Base-by-base conservation (phyloP, 2,113 vertebrate genomes). In the Candoia aspera region DNA sequence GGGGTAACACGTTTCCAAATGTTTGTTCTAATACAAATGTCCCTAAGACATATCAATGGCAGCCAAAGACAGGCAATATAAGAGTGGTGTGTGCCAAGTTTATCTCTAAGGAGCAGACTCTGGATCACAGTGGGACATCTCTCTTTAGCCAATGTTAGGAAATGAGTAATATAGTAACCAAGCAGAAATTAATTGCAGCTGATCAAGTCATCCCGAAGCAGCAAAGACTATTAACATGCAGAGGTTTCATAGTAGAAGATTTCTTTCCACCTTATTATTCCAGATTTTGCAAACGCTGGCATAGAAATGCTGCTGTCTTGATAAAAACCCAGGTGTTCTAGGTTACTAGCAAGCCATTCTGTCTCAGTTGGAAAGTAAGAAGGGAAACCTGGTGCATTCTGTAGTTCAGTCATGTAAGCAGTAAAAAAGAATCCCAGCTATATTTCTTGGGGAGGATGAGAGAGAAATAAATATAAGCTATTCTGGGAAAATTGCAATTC, bases 11-110 rank as follows among this genome's bases (percentile, higher is more conserved):
- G 79, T 24, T 84, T 19, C 84, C 23, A 94, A 10, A 12, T 68
- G 83, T 87, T 57, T 86, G 0, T 68, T 90, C 90, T 42, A 1
- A 37, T 0, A 5, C 85, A 91, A 37, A 21, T 4, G 12, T 0
- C 21, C 0, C 24, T 46, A 1, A 0, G 24, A 54, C 59, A 87
- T 46, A 0, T 17, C 0, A 0, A 59, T 2, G 0, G 37, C 73
- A 79, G 2, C n/a, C 9, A 0, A 0, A 2, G 0, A 8, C 26
- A 73, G 0, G 0, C 60, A 29, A 73, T 89, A 0, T 0, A 6
- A 92, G 53, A 53, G 58, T 85, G 10, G 62, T 15, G 62, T 85
- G 8, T 0, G 0, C 37, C 19, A 87, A 83, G 59, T 84, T 73
- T 42, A 89, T 92, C 19, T 29, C 0, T n/a, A 55, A 37, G 33